Evolutionary conservation across 2,113 vertebrate species (phyloP), one percentile per base, ranked within the genome.

Genomic region (Perccottus glenii): DNA sequence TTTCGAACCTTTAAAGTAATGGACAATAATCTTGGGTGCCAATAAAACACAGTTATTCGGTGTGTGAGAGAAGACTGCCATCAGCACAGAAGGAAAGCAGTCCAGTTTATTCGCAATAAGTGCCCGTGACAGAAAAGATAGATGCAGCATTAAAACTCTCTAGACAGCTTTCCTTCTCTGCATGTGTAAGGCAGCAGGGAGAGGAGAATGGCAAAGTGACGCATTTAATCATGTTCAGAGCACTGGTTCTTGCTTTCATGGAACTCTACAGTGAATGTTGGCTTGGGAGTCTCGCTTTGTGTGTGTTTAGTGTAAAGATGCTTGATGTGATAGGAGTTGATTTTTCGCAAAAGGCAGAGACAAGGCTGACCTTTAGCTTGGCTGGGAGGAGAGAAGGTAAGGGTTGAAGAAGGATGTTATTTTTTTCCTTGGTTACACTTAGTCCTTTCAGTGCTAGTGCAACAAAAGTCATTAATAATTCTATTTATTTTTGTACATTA

Each of bases 271-370:
- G 47, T 64, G 71, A 76, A 61, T 57, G 43, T 58, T 11, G 64
- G 48, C n/a, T 27, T 27, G 19, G 1, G 59, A 57, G 38, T 57
- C 32, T 51, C 36, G 60, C 42, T 50, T 42, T 70, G n/a, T 68
- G 49, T 70, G 60, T 63, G 60, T 65, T 70, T 65, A 50, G 46
- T 40, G 43, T 72, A 63, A 66, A 64, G 70, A 70, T 56, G 50
- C n/a, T 35, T 83, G 85, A 85, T 77, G 76, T 63, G 73, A 85
- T 83, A 67, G 61, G 78, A 87, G 66, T 64, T 70, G 89, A 85
- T 86, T 81, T 73, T 78, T 83, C 75, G 80, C 58, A n/a, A 36
- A 27, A 80, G 78, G 58, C 44, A 11, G 38, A 70, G 75, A 75
- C 82, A 68, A 44, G 46, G 62, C 50, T 83, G 82, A 87, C 85